phyloP scores from a whole-genome alignment of 2,888 invertebrate species.

The Rhamnusium bicolor region DNA sequence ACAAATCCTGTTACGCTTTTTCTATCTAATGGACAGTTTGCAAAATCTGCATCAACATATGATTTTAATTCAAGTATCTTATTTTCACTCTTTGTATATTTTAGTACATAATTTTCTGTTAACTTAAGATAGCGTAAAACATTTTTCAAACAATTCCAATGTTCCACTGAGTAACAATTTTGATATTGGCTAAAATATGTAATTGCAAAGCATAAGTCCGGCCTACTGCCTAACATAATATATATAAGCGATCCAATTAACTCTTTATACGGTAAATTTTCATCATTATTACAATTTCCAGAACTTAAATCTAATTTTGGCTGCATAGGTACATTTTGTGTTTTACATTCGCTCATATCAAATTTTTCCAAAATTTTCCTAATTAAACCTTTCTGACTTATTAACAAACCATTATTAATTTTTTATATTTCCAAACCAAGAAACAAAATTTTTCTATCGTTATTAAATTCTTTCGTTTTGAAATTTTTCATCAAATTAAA shows the following conservation, averaged over 20 bases:
- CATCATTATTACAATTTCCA: too few species aligned
- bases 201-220: neutral
- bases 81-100: neutral
- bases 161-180: neutral
- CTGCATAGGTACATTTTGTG: constrained; percentile 16
- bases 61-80: neutral
- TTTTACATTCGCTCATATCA: constrained; percentile 29
- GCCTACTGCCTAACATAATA: neutral
- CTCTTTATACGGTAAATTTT: neutral
- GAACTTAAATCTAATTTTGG: too few species aligned
- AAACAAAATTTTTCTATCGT: neutral
- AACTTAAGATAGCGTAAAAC: neutral
- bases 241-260: neutral
- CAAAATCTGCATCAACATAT: constrained; percentile 16
- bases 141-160: neutral
- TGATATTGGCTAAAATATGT: neutral
- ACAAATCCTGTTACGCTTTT: constrained; percentile 16
- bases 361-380: constrained; percentile 1
- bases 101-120: neutral
- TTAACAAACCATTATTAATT: constrained; percentile 1
- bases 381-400: constrained; percentile 17
- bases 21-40: constrained; percentile 15
- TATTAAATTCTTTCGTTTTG: constrained; percentile 17
- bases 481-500: constrained; percentile 7
- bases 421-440: constrained; percentile 26